These are phyloP conservation scores for Crossaster papposus DNA, from an alignment of 53 echinoderm and acorn worm genomes.

Conservation along the genomic window DNA sequence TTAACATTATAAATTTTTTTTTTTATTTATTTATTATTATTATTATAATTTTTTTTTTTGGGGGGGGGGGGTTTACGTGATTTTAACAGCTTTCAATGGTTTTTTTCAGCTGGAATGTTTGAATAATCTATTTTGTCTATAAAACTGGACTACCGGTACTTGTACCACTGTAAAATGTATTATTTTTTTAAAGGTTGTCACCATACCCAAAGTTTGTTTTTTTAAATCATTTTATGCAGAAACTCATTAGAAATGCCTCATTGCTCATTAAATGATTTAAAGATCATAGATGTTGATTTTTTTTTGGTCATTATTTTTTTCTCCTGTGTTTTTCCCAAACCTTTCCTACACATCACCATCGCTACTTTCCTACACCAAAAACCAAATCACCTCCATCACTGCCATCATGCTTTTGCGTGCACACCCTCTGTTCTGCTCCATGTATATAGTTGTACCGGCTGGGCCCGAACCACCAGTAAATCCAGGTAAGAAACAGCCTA, in stretches of 20 bases:
- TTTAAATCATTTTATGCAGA: not conserved
- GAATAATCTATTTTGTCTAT: no score
- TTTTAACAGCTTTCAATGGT: no score
- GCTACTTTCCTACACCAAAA: not conserved
- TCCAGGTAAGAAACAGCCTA: slow-evolving; percentile 32
- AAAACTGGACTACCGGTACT: no score
- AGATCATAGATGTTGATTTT: slow-evolving; percentile 22
- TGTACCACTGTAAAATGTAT: no score
- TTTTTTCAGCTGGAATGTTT: no score
- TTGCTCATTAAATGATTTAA: slow-evolving; percentile 2
- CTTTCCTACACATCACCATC: slow-evolving; percentile 24
- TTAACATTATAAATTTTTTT: no score
- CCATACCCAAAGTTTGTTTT: not conserved
- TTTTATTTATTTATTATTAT: no score
- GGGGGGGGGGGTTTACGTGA: no score
- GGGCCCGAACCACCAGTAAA: not conserved
- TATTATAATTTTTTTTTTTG: no score
- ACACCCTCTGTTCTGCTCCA: slow-evolving; percentile 16
- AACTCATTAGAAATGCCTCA: not conserved
- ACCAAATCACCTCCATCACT: slow-evolving; percentile 4
- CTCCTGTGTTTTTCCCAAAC: slow-evolving; percentile 21
- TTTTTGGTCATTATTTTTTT: slow-evolving; percentile 31
- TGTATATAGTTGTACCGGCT: not conserved
- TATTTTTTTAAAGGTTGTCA: not conserved
- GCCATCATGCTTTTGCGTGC: slow-evolving; percentile 36